Percentiles rank a stretch among this genome's conserved stretches.
These are phyloP conservation scores for Lordiphosa collinella DNA, from an alignment of 1,140 invertebrate genomes.

Conservation along the genomic window DNA sequence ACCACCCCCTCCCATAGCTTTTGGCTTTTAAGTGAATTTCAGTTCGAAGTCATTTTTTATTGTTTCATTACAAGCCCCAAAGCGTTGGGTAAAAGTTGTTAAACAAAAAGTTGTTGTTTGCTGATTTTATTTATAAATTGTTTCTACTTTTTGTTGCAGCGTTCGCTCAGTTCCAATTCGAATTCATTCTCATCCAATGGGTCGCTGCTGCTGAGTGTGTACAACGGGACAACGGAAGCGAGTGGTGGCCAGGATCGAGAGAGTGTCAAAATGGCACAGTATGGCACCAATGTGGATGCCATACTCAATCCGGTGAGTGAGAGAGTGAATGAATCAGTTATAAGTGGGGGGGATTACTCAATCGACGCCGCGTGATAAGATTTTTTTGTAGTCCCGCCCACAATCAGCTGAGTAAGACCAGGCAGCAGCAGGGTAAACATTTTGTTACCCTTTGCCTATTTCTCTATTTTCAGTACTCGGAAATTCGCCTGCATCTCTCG, in stretches of 20 bases:
- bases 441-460: no score
- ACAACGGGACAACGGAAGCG: constrained; percentile 61
- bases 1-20: neutral
- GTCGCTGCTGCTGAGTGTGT: constrained; percentile 52
- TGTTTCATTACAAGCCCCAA: constrained; percentile 49
- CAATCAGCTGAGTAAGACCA: neutral
- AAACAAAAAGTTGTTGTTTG: constrained; percentile 32
- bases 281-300: constrained; percentile 65
- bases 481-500: constrained; percentile 64
- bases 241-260: constrained; percentile 28
- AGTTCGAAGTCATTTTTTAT: constrained; percentile 50
- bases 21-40: constrained; percentile 39
- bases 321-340: constrained; percentile 50
- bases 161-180: constrained; percentile 59
- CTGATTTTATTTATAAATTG: constrained; percentile 4
- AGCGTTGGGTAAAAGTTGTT: constrained; percentile 25
- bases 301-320: constrained; percentile 71
- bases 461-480: constrained; percentile 53
- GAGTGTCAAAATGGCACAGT: constrained; percentile 46
- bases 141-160: constrained; percentile 36
- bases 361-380: constrained; percentile 58
- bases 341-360: constrained; percentile 54
- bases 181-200: constrained; percentile 64
- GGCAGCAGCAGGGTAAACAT: no score
- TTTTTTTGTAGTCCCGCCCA: neutral